Base-by-base conservation (phyloP, 2,113 vertebrate species). In the Lagopus muta region DNA sequence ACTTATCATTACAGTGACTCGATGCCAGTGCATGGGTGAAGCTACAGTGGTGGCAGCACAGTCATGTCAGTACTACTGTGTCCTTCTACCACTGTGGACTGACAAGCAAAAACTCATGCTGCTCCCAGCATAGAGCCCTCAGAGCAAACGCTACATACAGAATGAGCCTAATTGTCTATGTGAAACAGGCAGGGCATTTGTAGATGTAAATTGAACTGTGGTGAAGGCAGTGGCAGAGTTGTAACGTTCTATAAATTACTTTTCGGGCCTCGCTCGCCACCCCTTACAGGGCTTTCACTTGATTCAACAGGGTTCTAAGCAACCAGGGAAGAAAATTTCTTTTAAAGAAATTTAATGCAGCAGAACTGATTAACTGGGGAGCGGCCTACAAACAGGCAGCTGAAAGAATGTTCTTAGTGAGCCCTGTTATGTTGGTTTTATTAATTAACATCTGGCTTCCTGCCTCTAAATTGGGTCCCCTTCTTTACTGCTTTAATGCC, bases 301-400 rank as follows among this genome's bases (percentile, higher is more conserved):
- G 52, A 94, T 96, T 94, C 93, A 96, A 86, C 88, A 81, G 88
- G 90, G 84, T 91, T 94, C 96, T 86, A 96, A 96, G 91, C 94
- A 95, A 95, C 92, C 89, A 88, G 64, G n/a, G 89, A 92, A 94
- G 91, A 93, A 94, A 93, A 95, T 92, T 92, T 94, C 92, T 93
- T 96, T 95, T 94, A 96, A 96, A 95, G 91, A 96, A 96, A 96
- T 96, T 89, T 96, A 96, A 96, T 94, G 94, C 94, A 89, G 94
- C 91, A 96, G 95, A 96, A 96, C 94, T 96, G 95, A 96, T 96
- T 94, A 96, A 94, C 79, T 94, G 89, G 61, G 85, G 85, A 95
- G 66, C 85, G 95, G 94, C 93, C 91, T 88, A 88, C 87, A 93
- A 96, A 96, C 92, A 95, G 96, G 94, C 89, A 96, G 89, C 87